Evolutionary conservation across 2,888 invertebrate species (phyloP).

Genomic region (Torymus texanus): DNA sequence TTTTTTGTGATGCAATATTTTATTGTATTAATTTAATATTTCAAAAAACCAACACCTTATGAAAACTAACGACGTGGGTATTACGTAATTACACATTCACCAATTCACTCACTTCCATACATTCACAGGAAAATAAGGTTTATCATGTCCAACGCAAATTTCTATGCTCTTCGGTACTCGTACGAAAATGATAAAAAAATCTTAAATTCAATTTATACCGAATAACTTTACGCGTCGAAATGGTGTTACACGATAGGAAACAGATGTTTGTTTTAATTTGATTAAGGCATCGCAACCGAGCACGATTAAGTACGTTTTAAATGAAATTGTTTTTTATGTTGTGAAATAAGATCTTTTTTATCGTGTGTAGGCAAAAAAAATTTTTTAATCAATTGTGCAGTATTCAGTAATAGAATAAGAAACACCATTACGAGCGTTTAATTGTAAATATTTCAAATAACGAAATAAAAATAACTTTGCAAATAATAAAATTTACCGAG

Average conservation of each 20-base stretch:
- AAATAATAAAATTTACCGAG: conserved; percentile 61
- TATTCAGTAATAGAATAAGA: not conserved
- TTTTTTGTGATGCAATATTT: not conserved
- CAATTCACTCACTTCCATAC: conserved; percentile 21
- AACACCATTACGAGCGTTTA: conserved; percentile 60
- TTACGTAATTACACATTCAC: conserved; percentile 40
- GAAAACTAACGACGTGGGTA: conserved; percentile 38
- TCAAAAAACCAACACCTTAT: conserved; percentile 16
- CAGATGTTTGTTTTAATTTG: not conserved
- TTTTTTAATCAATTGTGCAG: too few species aligned
- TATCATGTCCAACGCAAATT: conserved; percentile 55
- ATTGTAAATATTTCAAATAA: not conserved
- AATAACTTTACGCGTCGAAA: conserved; percentile 41
- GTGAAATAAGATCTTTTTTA: too few species aligned
- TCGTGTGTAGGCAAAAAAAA: too few species aligned
- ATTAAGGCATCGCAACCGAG: too few species aligned
- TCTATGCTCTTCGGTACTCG: conserved; percentile 57
- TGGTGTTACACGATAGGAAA: conserved; percentile 35
- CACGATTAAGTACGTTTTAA: too few species aligned
- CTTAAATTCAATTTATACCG: not conserved
- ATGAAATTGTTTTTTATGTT: too few species aligned
- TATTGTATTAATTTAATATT: not conserved
- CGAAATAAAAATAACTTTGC: not conserved
- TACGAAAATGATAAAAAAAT: not conserved
- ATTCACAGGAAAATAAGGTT: conserved; percentile 48